phyloP scores from a whole-genome alignment of 2,888 invertebrate species.

The Syritta pipiens region DNA sequence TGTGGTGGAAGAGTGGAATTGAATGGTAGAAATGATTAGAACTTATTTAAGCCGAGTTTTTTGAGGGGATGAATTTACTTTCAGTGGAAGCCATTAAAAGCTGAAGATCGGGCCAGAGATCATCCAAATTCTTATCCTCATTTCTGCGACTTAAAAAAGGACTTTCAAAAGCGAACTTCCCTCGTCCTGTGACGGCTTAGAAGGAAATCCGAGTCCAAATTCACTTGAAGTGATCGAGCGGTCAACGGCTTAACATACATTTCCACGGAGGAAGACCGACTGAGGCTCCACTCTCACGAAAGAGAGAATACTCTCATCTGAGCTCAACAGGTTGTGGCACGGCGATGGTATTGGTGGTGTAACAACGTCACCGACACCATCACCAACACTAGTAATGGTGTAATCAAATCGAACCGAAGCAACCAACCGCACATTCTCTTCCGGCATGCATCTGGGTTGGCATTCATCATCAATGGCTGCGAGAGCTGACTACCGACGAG shows the following conservation, averaged over 20 bases:
- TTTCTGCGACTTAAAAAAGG: no score
- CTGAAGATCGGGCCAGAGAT: not conserved
- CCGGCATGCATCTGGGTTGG: constrained; percentile 62
- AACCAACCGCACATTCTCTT: constrained; percentile 67
- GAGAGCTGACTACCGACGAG: constrained; percentile 25
- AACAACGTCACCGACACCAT: constrained; percentile 47
- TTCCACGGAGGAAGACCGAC: constrained; percentile 60
- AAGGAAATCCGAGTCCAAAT: not conserved
- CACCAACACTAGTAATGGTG: constrained; percentile 28
- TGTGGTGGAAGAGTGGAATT: constrained; percentile 16
- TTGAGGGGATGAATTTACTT: constrained; percentile 6
- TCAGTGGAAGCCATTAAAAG: not conserved
- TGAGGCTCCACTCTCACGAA: constrained; percentile 45
- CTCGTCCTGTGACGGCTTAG: no score
- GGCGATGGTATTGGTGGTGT: constrained; percentile 48
- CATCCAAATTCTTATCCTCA: no score
- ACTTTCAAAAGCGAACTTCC: not conserved
- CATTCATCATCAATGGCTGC: constrained; percentile 61
- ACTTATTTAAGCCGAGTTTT: not conserved
- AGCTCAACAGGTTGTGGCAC: constrained; percentile 46
- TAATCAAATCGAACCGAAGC: constrained; percentile 59
- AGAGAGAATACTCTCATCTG: not conserved
- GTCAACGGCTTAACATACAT: constrained; percentile 80
- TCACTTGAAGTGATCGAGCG: constrained; percentile 70
- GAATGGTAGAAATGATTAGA: constrained; percentile 5